Evolutionary conservation across 2,113 vertebrate genomes (phyloP), one percentile per base, ranked within the genome.

Genomic region (Paramisgurnus dabryanus): DNA sequence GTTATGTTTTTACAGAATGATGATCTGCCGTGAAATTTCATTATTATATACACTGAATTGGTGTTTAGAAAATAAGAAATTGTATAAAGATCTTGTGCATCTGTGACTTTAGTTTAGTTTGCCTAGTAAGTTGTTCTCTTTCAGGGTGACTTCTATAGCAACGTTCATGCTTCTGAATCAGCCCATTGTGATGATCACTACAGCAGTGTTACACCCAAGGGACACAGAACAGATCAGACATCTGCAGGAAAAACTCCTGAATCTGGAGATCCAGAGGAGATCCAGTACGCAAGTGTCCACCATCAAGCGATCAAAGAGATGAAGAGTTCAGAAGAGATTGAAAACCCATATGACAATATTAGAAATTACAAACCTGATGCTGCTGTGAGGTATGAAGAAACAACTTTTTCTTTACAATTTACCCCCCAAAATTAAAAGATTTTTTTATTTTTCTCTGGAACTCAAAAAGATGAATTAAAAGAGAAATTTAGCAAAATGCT

Each of bases 71-170:
- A 34, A 34, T 34, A 34, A 34, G 27, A 34, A 34, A 34, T 34
- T 34, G 27, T 34, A 3, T 34, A 34, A 34, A 34, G 27, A 34
- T 34, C 27, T 34, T 34, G 27, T 34, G 27, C 27, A 34, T 34
- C 27, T 34, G 27, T 34, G 27, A 34, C 27, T 34, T 34, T 34
- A 34, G 27, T 39, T 34, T n/a, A 22, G 50, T 39, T 13, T 34
- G 27, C n/a, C 6, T 8, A 57, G 34, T 41, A 11, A 45, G 22
- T 17, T 0, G 3, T n/a, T 49, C 34, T 75, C 18, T 10, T 64
- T 34, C 43, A 76, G 73, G 60, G 47, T 15, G 43, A 75, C 61
- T 7, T 76, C 41, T 76, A 60, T 34, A 43, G 10, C 15, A 8
- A 3, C 3, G 39, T 43, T 41, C 17, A 2, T 6, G n/a, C 4